A percentile compares a stretch with the other conserved stretches of the same genome.
Evolutionary conservation across 37 sponge, comb jelly and placozoan genomes (phyloP).

Genomic region (Theonella swinhoei): DNA sequence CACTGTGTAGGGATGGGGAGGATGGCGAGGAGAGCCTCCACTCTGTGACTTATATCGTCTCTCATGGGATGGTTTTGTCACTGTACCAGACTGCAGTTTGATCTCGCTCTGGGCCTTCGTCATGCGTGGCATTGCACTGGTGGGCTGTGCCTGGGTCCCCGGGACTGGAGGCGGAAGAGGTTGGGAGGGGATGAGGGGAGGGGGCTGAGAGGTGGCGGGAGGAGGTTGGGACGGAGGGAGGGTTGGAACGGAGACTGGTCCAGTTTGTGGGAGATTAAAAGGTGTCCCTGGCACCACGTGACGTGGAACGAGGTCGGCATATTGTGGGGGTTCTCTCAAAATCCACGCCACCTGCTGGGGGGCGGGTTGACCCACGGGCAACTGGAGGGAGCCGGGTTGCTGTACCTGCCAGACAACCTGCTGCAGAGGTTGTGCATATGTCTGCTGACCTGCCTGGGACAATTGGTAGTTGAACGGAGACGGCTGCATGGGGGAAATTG

Average conservation of each 20-base stretch:
- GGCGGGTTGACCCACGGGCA: neutral
- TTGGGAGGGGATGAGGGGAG: neutral
- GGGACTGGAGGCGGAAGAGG: neutral
- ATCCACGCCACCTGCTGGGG: conserved; percentile 7
- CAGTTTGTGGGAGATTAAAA: neutral
- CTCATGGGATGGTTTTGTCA: neutral
- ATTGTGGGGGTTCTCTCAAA: conserved; percentile 49
- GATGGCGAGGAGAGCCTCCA: neutral
- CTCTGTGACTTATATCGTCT: conserved; percentile 38
- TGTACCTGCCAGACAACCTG: neutral
- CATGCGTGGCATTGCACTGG: conserved; percentile 7
- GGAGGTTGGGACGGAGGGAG: neutral
- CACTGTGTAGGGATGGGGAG: neutral
- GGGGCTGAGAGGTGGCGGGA: neutral
- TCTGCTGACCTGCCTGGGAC: neutral
- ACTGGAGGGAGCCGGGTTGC: neutral
- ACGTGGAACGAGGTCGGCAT: neutral
- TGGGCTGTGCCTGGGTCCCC: neutral
- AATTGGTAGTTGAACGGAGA: neutral
- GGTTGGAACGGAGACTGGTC: neutral
- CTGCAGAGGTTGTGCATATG: neutral
- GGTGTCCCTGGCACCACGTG: conserved; percentile 19
- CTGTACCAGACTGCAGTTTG: neutral
- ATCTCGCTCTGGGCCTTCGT: conserved; percentile 32
- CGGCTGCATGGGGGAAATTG: neutral